Conservation (phyloP, 2,888 invertebrate genomes). For the Celastrina argiolus region DNA sequence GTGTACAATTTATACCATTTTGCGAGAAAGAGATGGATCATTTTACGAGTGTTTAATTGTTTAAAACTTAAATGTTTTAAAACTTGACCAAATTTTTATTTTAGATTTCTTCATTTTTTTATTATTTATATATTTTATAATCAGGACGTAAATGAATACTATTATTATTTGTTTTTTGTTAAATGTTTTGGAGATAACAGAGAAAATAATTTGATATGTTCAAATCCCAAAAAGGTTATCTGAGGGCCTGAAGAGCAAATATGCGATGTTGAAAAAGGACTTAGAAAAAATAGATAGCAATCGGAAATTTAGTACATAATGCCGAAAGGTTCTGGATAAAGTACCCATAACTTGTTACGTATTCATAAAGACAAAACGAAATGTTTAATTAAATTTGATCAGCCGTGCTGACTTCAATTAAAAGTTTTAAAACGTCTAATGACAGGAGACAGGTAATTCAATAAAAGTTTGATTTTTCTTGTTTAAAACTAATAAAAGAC, state of each 20-base stretch:
- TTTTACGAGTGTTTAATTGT: no score
- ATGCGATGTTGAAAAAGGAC: not conserved
- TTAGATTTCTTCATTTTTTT: no score
- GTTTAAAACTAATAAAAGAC: no score
- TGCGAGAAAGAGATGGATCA: no score
- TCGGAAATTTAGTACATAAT: not conserved
- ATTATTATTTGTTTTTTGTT: not conserved
- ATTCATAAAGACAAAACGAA: not conserved
- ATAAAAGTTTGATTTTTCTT: not conserved
- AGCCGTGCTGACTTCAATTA: not conserved
- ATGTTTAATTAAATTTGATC: conserved; percentile 10
- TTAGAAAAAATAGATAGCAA: not conserved
- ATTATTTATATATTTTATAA: no score
- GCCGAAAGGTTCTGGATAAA: not conserved
- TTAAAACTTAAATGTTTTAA: no score
- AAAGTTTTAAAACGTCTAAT: conserved; percentile 3
- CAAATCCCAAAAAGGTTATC: not conserved
- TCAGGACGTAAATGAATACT: no score
- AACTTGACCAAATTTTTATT: no score
- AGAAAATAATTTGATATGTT: not conserved
- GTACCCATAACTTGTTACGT: conserved; percentile 4
- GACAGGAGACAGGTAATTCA: not conserved
- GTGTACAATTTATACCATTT: no score
- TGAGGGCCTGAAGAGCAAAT: not conserved
- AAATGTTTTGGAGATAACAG: not conserved